Percentiles rank a stretch among this genome's conserved stretches.
Evolutionary conservation across 2,113 vertebrate genomes (phyloP).

Genomic region (Oreocharis arfaki): DNA sequence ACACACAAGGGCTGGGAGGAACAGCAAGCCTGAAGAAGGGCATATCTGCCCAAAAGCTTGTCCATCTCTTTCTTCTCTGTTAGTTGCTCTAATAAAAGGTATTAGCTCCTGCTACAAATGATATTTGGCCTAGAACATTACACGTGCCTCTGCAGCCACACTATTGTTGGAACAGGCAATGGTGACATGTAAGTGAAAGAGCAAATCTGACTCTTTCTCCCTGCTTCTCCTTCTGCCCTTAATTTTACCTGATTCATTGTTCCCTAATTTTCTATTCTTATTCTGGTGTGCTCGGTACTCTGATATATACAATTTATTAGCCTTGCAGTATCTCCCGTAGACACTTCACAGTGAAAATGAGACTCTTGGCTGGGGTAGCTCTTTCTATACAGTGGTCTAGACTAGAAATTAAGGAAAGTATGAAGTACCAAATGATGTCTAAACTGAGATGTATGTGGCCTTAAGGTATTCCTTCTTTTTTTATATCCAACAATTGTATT

Average conservation of each 20-base stretch:
- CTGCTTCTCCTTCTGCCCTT: neutral
- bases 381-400: neutral
- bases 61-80: neutral
- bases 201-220: neutral
- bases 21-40: neutral
- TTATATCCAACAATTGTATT: neutral
- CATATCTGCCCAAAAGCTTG: neutral
- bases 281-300: neutral
- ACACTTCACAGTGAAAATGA: neutral
- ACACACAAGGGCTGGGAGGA: neutral
- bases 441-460: neutral
- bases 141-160: neutral
- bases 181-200: neutral
- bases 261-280: neutral
- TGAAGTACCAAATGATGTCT: neutral
- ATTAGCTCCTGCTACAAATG: neutral
- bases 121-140: neutral
- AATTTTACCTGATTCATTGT: neutral
- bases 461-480: neutral
- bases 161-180: neutral
- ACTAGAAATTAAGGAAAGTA: neutral
- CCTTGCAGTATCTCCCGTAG: neutral
- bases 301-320: neutral
- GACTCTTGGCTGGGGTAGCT: neutral
- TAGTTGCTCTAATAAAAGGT: neutral